Conservation (phyloP, 2,888 invertebrate genomes). For the Meliscaeva auricollis region DNA sequence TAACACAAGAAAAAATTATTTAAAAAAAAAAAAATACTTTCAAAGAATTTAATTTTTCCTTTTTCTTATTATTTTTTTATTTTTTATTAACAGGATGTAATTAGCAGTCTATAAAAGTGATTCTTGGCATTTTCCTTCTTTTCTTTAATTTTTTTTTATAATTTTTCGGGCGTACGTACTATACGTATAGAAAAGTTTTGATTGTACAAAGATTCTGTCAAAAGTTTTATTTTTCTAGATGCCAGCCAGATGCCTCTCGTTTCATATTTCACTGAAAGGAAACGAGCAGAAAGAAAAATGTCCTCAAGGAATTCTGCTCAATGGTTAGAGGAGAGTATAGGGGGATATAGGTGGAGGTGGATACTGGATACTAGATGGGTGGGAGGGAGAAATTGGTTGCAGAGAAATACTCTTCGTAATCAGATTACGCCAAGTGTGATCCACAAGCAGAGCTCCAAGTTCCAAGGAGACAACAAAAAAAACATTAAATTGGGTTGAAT, state of each 20-base stretch:
- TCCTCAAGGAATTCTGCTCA: constrained; percentile 68
- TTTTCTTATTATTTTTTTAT: constrained; percentile 19
- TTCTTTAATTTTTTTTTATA: constrained; percentile 31
- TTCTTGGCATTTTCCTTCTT: constrained; percentile 62
- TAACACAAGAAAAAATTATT: not conserved
- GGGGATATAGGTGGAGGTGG: not conserved
- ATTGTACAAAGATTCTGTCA: constrained; percentile 75
- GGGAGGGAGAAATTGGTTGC: not conserved
- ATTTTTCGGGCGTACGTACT: constrained; percentile 51
- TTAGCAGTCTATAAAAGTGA: constrained; percentile 75
- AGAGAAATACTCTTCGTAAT: constrained; percentile 55
- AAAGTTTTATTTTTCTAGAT: constrained; percentile 74
- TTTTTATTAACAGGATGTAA: constrained; percentile 73
- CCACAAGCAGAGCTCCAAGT: no score
- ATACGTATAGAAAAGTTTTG: constrained; percentile 61
- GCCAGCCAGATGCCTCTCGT: constrained; percentile 73
- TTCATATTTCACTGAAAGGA: constrained; percentile 72
- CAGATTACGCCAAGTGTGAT: constrained; percentile 73
- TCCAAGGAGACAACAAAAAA: constrained; percentile 7
- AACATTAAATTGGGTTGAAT: constrained; percentile 67
- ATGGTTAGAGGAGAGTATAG: constrained; percentile 24
- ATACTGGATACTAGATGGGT: not conserved
- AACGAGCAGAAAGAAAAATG: constrained; percentile 58
- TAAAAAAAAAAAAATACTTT: constrained; percentile 36
- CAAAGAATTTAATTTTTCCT: constrained; percentile 58